Conservation (phyloP, 2,888 invertebrate species). For the Drosophila suboccidentalis region DNA sequence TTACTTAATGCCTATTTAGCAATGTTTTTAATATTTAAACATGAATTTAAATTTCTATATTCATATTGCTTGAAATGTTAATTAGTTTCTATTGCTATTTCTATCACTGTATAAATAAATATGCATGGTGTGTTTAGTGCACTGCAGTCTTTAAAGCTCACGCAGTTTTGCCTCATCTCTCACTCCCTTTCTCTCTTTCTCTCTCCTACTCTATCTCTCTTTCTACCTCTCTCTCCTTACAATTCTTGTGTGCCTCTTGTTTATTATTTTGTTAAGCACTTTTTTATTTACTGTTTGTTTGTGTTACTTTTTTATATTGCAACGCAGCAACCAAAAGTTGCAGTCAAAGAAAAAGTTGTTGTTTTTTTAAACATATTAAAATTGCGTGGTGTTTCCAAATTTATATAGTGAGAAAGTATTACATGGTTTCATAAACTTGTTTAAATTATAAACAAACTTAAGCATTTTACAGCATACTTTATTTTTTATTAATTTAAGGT, state of each 20-base stretch:
- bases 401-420: neutral
- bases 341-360: constrained; percentile 11
- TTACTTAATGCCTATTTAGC: too few species aligned
- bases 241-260: constrained; percentile 46
- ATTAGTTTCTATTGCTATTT: too few species aligned
- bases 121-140: constrained; percentile 8
- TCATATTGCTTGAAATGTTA: too few species aligned
- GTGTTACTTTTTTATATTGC: constrained; percentile 66
- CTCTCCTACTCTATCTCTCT: neutral
- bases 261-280: constrained; percentile 60
- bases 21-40: too few species aligned
- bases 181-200: neutral
- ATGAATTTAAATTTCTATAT: too few species aligned
- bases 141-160: constrained; percentile 28
- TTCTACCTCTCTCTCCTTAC: neutral
- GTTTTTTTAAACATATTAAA: neutral
- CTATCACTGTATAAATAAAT: neutral
- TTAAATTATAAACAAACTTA: too few species aligned
- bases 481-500: too few species aligned
- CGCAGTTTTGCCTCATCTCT: constrained; percentile 8
- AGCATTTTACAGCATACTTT: too few species aligned
- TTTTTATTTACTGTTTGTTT: constrained; percentile 77
- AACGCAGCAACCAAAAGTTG: constrained; percentile 54
- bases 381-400: neutral
- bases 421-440: neutral